Percentiles rank a stretch among this genome's conserved stretches.
phyloP scores from a whole-genome alignment of 2,797 vertebrate species.

The Poeciliopsis paucimaculata region DNA sequence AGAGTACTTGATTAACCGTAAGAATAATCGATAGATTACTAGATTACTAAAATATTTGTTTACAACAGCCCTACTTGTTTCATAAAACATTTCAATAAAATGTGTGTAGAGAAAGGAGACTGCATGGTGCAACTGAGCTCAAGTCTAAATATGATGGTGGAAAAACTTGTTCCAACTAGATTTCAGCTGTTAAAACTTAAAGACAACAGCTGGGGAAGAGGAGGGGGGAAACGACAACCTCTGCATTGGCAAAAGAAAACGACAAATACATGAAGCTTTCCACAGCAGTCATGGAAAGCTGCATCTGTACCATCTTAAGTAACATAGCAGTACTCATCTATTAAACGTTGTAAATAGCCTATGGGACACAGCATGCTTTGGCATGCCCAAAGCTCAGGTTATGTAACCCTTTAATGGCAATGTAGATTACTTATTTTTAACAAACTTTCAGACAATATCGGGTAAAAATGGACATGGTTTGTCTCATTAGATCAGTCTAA shows the following conservation, averaged over 20 bases:
- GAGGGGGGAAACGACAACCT: neutral
- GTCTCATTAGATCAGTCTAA: neutral
- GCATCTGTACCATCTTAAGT: neutral
- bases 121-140: neutral
- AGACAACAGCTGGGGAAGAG: neutral
- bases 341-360: no score
- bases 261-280: neutral
- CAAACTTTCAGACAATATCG: neutral
- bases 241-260: neutral
- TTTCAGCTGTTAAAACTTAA: neutral
- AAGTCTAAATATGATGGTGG: neutral
- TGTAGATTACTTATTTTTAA: neutral
- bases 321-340: neutral
- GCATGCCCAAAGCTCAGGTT: neutral
- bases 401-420: neutral
- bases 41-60: no score
- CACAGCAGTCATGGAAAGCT: neutral
- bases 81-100: constrained; percentile 2
- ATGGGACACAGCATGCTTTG: no score
- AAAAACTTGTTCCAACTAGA: neutral
- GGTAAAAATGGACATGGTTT: neutral
- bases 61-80: neutral
- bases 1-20: no score
- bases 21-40: no score
- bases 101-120: neutral